phyloP scores from a whole-genome alignment of 64 coral and sea anemone species.

The Pocillopora verrucosa region DNA sequence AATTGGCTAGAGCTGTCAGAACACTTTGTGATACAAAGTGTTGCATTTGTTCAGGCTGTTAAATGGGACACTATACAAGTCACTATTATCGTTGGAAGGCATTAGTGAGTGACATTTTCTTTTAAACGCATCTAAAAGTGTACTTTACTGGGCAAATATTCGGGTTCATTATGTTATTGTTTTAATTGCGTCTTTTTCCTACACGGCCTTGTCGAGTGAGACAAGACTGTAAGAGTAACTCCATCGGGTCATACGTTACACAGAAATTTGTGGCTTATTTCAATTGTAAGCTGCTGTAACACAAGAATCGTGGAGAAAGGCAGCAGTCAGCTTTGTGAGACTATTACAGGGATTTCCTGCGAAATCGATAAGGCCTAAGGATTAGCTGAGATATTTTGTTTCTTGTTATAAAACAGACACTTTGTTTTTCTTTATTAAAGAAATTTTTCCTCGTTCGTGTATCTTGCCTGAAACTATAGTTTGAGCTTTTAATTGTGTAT shows the following conservation, averaged over 20 bases:
- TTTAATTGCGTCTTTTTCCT: slow-evolving; percentile 94
- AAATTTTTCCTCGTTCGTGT: slow-evolving; percentile 59
- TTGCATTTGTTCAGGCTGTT: slow-evolving; percentile 99
- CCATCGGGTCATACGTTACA: slow-evolving; percentile 50
- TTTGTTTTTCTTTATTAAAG: slow-evolving; percentile 54
- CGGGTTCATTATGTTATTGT: slow-evolving; percentile 99
- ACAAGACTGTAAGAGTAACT: slow-evolving; percentile 57
- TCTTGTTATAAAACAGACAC: slow-evolving; percentile 88
- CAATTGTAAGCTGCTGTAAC: slow-evolving; percentile 61
- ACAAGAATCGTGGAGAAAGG: slow-evolving; percentile 68
- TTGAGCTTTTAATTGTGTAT: slow-evolving; percentile 68
- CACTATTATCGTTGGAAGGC: slow-evolving; percentile 97
- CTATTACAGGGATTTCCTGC: slow-evolving; percentile 89
- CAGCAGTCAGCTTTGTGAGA: slow-evolving; percentile 79
- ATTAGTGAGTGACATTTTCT: slow-evolving; percentile 99
- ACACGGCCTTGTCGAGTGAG: slow-evolving; percentile 67
- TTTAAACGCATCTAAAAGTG: slow-evolving; percentile 98
- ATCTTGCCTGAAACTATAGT: slow-evolving; percentile 70
- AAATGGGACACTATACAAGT: slow-evolving; percentile 98
- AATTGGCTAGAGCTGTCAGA: slow-evolving; percentile 98
- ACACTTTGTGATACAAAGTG: slow-evolving; percentile 98
- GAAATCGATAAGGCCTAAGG: slow-evolving; percentile 86
- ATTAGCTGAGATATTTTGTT: slow-evolving; percentile 73
- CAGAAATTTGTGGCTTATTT: slow-evolving; percentile 75
- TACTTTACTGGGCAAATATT: slow-evolving; percentile 99